phyloP scores from a whole-genome alignment of 2,797 vertebrate genomes.

The Brotogeris chrysoptera region DNA sequence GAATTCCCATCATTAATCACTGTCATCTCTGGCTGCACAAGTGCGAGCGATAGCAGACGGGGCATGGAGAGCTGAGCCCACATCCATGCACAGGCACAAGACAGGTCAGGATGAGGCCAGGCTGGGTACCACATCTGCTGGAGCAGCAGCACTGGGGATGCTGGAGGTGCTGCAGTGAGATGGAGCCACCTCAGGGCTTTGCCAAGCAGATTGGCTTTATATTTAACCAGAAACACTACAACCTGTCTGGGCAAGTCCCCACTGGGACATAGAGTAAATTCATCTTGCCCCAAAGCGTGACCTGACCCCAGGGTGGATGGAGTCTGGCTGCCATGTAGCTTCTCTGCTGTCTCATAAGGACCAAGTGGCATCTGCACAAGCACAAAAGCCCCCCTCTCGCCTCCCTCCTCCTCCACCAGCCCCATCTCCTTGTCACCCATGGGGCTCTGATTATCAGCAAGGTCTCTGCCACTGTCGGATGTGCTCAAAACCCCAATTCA shows the following conservation, averaged over 20 bases:
- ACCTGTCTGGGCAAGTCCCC: background rate
- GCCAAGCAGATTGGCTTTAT: background rate
- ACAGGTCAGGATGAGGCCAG: background rate
- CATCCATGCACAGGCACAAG: background rate
- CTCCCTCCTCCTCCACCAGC: conserved; percentile 10
- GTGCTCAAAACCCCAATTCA: conserved; percentile 32
- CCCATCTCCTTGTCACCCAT: background rate
- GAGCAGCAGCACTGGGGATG: background rate
- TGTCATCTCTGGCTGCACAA: fast-evolving
- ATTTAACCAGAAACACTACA: background rate
- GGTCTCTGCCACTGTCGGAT: conserved; percentile 5
- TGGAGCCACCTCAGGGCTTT: background rate
- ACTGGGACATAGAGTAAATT: fast-evolving
- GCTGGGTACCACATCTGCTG: background rate
- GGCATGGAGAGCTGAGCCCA: background rate
- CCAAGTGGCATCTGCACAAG: background rate
- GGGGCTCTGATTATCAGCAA: conserved; percentile 11
- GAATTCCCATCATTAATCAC: background rate
- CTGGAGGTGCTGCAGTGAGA: background rate
- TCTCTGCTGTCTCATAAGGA: background rate
- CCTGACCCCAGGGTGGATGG: background rate
- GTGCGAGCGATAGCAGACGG: fast-evolving
- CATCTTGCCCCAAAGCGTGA: fast-evolving
- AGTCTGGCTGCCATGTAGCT: background rate
- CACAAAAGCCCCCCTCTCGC: background rate